Conservation (phyloP, 2,113 vertebrate genomes). For the Zosterops borbonicus region DNA sequence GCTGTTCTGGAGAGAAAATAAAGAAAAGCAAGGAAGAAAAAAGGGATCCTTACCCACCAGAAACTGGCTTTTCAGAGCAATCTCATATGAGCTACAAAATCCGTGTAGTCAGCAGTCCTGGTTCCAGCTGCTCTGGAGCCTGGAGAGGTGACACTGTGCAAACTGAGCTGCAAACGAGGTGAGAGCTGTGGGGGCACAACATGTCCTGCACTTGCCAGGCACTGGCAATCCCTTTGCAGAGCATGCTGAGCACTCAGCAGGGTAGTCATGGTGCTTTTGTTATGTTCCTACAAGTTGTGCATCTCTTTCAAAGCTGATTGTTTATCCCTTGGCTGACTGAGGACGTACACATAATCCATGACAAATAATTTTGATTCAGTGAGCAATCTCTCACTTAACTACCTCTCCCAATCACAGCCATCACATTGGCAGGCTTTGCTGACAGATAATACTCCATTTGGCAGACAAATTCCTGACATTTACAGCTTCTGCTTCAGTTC, state of each 20-base stretch:
- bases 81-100: neutral
- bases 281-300: neutral
- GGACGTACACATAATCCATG: neutral
- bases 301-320: neutral
- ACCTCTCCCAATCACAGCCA: neutral
- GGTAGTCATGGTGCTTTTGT: neutral
- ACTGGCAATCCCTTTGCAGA: neutral
- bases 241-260: neutral
- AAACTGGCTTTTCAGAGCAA: neutral
- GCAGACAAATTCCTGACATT: constrained; percentile 16
- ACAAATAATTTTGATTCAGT: neutral
- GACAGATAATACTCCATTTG: neutral
- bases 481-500: neutral
- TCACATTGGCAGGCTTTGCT: neutral
- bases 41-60: neutral
- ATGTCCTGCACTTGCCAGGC: neutral
- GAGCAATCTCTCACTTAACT: neutral
- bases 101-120: neutral
- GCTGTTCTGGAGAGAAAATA: neutral
- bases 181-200: neutral
- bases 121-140: neutral
- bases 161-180: neutral
- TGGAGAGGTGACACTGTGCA: neutral
- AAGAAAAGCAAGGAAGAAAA: neutral
- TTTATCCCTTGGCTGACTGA: neutral